Conservation (phyloP, 2,888 invertebrate genomes). For the Mimas tiliae region DNA sequence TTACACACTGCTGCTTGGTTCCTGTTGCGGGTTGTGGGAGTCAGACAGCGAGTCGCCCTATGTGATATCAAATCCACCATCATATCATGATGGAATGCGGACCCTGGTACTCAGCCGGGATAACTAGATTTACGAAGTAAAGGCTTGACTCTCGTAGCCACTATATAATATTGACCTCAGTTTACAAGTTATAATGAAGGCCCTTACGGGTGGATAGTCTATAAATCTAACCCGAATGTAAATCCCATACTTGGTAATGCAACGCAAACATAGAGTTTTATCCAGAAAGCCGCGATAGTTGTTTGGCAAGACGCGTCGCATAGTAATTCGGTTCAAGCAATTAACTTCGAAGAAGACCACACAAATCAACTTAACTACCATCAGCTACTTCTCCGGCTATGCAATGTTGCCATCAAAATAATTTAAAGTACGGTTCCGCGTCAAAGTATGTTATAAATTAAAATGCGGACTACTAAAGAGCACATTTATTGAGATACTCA, state of each 20-base stretch:
- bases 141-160: too few species aligned
- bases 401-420: conserved; percentile 32
- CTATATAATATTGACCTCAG: too few species aligned
- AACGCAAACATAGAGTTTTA: neutral
- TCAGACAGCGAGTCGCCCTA: too few species aligned
- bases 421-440: conserved; percentile 28
- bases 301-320: neutral
- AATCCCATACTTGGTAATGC: neutral
- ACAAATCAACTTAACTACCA: conserved; percentile 45
- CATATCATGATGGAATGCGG: too few species aligned
- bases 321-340: conserved; percentile 26
- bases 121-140: too few species aligned
- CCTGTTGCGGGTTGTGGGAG: too few species aligned
- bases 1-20: too few species aligned
- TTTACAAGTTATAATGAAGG: too few species aligned
- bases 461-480: neutral
- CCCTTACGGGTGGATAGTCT: too few species aligned
- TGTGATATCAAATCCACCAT: too few species aligned
- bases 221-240: neutral
- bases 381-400: conserved; percentile 28
- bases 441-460: neutral
- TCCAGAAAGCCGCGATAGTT: neutral
- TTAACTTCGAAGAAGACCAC: conserved; percentile 36
- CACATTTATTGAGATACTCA: conserved; percentile 5
- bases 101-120: too few species aligned